phyloP scores from a whole-genome alignment of 2,797 vertebrate species.

The Petrocephalus sullivani region DNA sequence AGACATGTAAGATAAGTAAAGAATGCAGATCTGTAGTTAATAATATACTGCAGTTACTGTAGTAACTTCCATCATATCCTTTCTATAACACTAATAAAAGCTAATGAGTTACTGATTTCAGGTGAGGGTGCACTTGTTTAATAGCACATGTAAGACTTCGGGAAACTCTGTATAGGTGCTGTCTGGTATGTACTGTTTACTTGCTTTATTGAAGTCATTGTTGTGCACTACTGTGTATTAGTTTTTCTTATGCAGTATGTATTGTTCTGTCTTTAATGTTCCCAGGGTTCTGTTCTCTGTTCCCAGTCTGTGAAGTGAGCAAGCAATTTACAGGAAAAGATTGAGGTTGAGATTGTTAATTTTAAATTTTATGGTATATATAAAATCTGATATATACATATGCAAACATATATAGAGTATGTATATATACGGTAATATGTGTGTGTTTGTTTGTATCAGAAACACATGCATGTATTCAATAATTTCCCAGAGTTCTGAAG shows the following conservation, averaged over 20 bases:
- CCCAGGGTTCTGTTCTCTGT: neutral
- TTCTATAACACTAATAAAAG: neutral
- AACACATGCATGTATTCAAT: neutral
- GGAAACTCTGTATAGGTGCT: neutral
- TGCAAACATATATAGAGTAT: too few species aligned
- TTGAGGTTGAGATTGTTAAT: too few species aligned
- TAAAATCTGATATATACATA: too few species aligned
- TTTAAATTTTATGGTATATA: too few species aligned
- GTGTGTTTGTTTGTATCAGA: neutral
- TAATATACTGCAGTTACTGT: neutral
- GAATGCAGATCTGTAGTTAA: neutral
- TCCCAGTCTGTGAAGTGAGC: neutral
- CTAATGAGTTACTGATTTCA: neutral
- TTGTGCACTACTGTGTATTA: neutral
- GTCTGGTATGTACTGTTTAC: neutral
- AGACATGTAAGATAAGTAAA: neutral
- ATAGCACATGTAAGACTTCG: neutral
- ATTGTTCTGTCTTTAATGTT: neutral
- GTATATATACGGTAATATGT: neutral
- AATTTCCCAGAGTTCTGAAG: neutral
- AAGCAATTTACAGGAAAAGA: too few species aligned
- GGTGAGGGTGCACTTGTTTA: neutral
- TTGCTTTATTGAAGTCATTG: neutral
- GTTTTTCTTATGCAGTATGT: neutral
- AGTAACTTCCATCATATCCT: neutral